Base-by-base conservation (phyloP, 2,113 vertebrate genomes). In the Corapipo altera region DNA sequence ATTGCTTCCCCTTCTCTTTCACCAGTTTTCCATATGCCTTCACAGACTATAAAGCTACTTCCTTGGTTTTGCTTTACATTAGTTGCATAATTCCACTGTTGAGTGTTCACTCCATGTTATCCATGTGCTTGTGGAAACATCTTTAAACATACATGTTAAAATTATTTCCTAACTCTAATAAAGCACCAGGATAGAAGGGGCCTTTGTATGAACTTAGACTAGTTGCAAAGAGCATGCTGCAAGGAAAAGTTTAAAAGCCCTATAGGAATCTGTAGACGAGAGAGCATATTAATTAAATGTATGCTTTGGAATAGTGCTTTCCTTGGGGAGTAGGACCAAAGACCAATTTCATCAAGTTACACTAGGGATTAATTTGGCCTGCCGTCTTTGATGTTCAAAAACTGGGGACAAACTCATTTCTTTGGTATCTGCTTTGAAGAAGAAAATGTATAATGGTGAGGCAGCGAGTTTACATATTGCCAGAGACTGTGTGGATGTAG, bases 401-500 rank as follows among this genome's bases (percentile, higher is more conserved):
- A 46, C 33, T 48, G 54, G 76, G 66, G 87, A 70, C 91, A 90
- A 94, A 74, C n/a, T 94, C 0, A 58, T 95, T 91, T 85, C 70
- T 96, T 70, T 57, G 65, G 55, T 91, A 35, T 66, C 90, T 83
- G 48, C 89, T 96, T 96, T 94, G 92, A 96, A 94, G 76, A 87
- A 74, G 74, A 89, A 93, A 80, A 43, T 37, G 27, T 52, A 2
- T 72, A 22, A 74, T 52, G 24, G 51, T 92, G 84, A 94, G 52
- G 59, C 59, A 65, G 74, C 5, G 24, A 76, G 58, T 93, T 94
- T 91, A 52, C 27, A 5, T 73, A 74, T 85, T 22, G 1, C 72
- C 52, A 81, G 72, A 64, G 54, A 73, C 26, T 27, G 81, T 85
- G 59, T 89, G 37, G 75, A 72, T 81, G 54, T 64, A 41, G 49